These are phyloP conservation scores for Zygogramma bicolorata DNA, from an alignment of 2,888 invertebrate genomes.

Conservation along the genomic window DNA sequence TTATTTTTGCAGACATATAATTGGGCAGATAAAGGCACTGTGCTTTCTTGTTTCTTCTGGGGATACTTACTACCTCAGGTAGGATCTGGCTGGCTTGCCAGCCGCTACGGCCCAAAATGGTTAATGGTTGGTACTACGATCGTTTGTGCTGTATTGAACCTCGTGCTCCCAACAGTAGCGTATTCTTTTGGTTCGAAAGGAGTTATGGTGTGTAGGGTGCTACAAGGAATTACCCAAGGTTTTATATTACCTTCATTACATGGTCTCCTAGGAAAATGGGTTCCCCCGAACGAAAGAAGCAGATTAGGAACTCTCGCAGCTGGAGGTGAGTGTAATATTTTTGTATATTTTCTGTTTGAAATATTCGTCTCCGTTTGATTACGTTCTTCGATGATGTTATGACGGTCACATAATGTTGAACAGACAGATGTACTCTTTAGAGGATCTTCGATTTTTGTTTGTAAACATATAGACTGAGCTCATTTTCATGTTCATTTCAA, in stretches of 20 bases:
- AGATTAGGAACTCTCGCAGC: conserved; percentile 77
- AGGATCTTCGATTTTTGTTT: no score
- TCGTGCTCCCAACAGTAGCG: conserved; percentile 78
- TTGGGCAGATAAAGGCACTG: conserved; percentile 71
- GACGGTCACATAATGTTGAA: neutral
- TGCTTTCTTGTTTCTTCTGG: conserved; percentile 85
- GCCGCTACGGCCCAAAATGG: conserved; percentile 80
- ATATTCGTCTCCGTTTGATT: no score
- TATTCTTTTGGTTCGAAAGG: conserved; percentile 73
- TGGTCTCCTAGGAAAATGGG: conserved; percentile 83
- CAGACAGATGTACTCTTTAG: no score
- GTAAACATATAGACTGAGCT: no score
- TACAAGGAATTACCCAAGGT: conserved; percentile 83
- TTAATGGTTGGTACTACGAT: conserved; percentile 73
- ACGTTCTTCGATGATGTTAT: neutral
- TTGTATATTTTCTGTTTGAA: no score
- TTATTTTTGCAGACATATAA: conserved; percentile 56
- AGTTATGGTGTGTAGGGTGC: conserved; percentile 75
- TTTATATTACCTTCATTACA: conserved; percentile 80
- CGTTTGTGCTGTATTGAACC: conserved; percentile 74
- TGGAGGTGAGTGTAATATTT: conserved; percentile 67
- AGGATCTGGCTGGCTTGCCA: conserved; percentile 79
- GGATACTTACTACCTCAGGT: conserved; percentile 82
- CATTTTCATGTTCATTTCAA: no score
- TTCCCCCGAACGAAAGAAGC: conserved; percentile 77